Base-by-base conservation (phyloP, 2,797 vertebrate species). In the Sus cebifrons region DNA sequence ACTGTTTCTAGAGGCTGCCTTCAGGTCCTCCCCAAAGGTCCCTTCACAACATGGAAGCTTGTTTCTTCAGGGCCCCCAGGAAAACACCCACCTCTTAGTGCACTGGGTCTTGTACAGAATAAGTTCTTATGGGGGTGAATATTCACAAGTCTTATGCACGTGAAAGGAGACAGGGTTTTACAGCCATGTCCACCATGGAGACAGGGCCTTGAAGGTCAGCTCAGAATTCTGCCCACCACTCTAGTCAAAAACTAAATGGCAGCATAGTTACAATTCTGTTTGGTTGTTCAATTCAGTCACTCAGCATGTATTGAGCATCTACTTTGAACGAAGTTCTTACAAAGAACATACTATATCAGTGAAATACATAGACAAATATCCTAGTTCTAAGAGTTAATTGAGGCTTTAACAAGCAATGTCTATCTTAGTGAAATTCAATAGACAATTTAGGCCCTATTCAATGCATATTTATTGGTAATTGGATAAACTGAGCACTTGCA, bases 11-110 rank as follows among this genome's bases (percentile, higher is more conserved):
- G 21, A 77, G 16, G 14, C 20, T 40, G 21, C 12, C 52, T 44
- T 81, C 12, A 25, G 13, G 0, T 23, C 16, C 14, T 16, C 21
- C 10, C 3, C 2, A 14, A 1, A 18, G 1, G 13, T 54, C 5
- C 17, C 17, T 5, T 68, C 11, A 36, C 17, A 49, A 23, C n/a
- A 44, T 17, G 71, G 5, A 2, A 71, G n/a, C 21, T 29, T 74
- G 27, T n/a, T 56, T 71, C 23, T 49, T 78, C 27, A 68, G 86
- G 27, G 9, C 21, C 14, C 44, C 15, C 52, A 17, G 78, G 25
- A 79, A 25, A 73, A 14, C 27, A 27, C 27, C 52, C 52, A 23
- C 36, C 7, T n/a, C 9, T 77, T 6, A 11, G 2, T 52, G 36
- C 49, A 27, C 21, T 16, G 18, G 68, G 3, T 21, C 29, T 36